These are phyloP conservation scores for Lasioglossum lativentre DNA, from an alignment of 2,888 invertebrate genomes.

Conservation along the genomic window DNA sequence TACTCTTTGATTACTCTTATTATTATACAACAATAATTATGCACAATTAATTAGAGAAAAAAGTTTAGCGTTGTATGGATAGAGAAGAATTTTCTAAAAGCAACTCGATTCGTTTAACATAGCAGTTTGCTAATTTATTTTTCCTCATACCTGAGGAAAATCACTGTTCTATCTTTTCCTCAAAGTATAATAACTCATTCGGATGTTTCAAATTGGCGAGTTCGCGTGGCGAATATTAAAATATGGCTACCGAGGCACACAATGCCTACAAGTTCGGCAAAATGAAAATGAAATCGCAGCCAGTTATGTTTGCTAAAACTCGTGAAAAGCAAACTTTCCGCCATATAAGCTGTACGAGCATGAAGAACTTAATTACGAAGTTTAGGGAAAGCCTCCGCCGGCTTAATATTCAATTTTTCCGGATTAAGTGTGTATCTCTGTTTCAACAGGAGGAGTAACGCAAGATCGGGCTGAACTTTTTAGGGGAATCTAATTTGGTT, in stretches of 20 bases:
- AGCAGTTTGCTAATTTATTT: background rate
- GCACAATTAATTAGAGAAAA: too few relatives aligned
- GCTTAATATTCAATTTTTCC: background rate
- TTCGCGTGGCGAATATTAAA: background rate
- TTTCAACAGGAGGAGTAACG: background rate
- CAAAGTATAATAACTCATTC: background rate
- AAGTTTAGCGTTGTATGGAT: background rate
- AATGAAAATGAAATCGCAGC: background rate
- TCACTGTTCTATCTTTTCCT: background rate
- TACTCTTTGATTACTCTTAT: background rate
- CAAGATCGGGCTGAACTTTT: background rate
- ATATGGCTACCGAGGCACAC: background rate
- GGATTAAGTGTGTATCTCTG: background rate
- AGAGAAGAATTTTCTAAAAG: background rate
- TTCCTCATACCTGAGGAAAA: background rate
- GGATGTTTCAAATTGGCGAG: background rate
- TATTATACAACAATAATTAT: background rate
- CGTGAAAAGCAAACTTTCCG: background rate
- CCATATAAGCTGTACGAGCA: background rate
- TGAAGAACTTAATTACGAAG: background rate
- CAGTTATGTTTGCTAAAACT: background rate
- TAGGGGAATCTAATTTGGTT: background rate
- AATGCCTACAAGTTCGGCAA: background rate
- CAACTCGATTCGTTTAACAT: background rate
- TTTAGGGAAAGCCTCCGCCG: background rate